Base-by-base conservation (phyloP, 2,888 invertebrate species). In the Sarcophaga caerulescens region DNA sequence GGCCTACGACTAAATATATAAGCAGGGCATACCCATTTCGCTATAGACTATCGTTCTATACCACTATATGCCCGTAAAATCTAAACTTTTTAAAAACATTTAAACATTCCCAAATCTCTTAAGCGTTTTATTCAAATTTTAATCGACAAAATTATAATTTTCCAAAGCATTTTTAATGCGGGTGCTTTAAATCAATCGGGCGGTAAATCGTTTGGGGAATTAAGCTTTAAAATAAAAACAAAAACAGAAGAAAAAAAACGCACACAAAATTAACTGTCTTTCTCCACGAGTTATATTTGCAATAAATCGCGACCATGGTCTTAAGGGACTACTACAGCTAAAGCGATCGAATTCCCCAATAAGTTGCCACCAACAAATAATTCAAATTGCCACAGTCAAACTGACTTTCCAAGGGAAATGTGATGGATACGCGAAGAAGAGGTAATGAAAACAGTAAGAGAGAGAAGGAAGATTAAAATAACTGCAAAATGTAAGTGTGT, bases 271-370 rank as follows among this genome's bases (percentile, higher is more conserved):
- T 82, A 82, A 77, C 82, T 77, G 70, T 71, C 66, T 77, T 82
- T 1, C 17, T 35, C 35, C 35, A 35, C 2, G 66, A 66, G n/a
- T 77, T 77, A 74, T 79, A 78, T 62, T 78, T 19, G 25, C 73
- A 63, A 84, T 79, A 84, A 84, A 74, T 79, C 57, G 19, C 69
- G 74, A 4, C 68, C 75, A 21, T 35, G 59, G 75, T 75, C 65
- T 63, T 69, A 52, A 80, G 75, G 70, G 79, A 17, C 70, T 17
- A 57, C 25, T 3, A 10, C 21, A 45, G 65, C 75, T 59, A 59
- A 57, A 76, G 59, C 47, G 76, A 76, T 75, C 65, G 35, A 76
- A 84, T 84, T 80, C 84, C 77, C 70, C 79, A 84, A 73, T 77
- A 77, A 66, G 23, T 75, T 70, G 47, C 65, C 69, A 60, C 57